Evolutionary conservation across 2,113 vertebrate genomes (phyloP), one percentile per base, ranked within the genome.

Genomic region (Xiphophorus couchianus): DNA sequence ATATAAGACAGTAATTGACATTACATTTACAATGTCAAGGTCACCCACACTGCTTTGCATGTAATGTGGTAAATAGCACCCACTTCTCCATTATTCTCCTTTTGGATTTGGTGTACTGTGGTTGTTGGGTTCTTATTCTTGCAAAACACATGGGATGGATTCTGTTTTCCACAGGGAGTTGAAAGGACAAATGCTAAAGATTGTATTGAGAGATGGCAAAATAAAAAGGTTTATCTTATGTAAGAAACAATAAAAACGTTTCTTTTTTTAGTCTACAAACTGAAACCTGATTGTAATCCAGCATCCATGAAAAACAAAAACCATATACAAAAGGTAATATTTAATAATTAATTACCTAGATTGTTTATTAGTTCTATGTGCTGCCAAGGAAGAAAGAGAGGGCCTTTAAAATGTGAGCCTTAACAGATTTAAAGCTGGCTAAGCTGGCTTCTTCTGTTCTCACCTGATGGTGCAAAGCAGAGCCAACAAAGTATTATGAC

Each of bases 391-490:
- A n/a, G 51, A 58, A 11, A 58, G 22, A 54, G 51, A 58, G 51
- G 22, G 3, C 51, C 9, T 58, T 58, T 58, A 11, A 58, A 58
- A 58, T 25, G 25, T 10, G 25, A 25, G 5, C 14, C 44, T 48
- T 19, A 48, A 48, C 17, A 17, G 51, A 58, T 58, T 58, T 58
- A n/a, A 58, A 58, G 22, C 51, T n/a, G 51, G 51, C 7, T n/a
- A 58, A 58, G 51, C 51, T n/a, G 51, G 51, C 25, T n/a, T 58
- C 22, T 58, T 58, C 51, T 58, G 51, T 22, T 58, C 51, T 83
- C 73, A 74, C 83, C 86, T 78, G 76, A 74, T 79, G 69, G 63
- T 69, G 28, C 19, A 4, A 62, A 28, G 78, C 69, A 86, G 63
- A 72, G 58, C 28, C 29, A 30, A 15, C 72, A 69, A 54, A 77